These are phyloP conservation scores for Myotis yumanensis DNA, from an alignment of 2,113 vertebrate genomes.

Conservation along the genomic window DNA sequence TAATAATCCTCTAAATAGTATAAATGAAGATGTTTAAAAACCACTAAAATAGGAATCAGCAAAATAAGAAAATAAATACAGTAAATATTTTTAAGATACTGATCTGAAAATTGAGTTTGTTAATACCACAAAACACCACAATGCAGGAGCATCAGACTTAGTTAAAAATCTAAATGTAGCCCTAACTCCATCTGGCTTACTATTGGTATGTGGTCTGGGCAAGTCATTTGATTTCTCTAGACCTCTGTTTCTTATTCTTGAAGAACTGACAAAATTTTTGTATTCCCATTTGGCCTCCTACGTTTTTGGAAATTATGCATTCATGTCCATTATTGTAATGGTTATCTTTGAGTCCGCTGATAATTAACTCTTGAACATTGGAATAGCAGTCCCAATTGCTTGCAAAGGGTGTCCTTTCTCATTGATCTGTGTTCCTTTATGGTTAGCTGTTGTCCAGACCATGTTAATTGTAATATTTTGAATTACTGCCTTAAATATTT, in stretches of 20 bases:
- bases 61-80: background rate
- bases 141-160: background rate
- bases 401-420: background rate
- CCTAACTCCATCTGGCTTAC: background rate
- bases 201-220: background rate
- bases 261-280: background rate
- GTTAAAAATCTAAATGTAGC: background rate
- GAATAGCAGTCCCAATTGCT: background rate
- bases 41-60: background rate
- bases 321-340: background rate
- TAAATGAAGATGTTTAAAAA: background rate
- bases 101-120: conserved; percentile 8
- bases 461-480: background rate
- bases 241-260: background rate
- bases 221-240: background rate
- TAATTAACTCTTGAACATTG: background rate
- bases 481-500: conserved; percentile 18
- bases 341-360: background rate
- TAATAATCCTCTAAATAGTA: background rate
- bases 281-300: background rate
- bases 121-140: background rate
- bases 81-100: background rate
- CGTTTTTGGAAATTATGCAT: background rate
- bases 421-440: background rate
- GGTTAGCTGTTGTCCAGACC: background rate